Evolutionary conservation across 2,797 vertebrate species (phyloP).

Genomic region (Apogon hyalosoma): DNA sequence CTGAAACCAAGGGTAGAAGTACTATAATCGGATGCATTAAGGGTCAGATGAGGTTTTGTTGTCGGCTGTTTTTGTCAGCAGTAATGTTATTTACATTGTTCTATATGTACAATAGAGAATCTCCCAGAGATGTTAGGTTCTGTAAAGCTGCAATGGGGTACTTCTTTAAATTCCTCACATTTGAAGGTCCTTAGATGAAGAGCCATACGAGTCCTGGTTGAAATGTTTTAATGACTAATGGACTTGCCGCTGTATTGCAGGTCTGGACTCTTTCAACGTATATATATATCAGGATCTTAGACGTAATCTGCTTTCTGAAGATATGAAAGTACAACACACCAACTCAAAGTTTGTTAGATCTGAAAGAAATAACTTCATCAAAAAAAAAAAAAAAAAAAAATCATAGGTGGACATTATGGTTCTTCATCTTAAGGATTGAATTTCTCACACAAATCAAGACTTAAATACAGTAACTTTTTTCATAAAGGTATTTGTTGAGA

Average conservation of each 20-base stretch:
- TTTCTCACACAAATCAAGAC: constrained; percentile 71
- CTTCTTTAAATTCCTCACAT: constrained; percentile 62
- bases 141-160: constrained; percentile 79
- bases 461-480: constrained; percentile 66
- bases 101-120: constrained; percentile 79
- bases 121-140: constrained; percentile 81
- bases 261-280: constrained; percentile 31
- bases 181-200: constrained; percentile 74
- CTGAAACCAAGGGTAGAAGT: constrained; percentile 68
- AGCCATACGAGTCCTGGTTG: constrained; percentile 67
- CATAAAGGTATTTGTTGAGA: constrained; percentile 75
- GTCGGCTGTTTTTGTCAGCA: constrained; percentile 70
- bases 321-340: constrained; percentile 50
- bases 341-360: constrained; percentile 54
- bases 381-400: too few species aligned
- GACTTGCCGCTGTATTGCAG: constrained; percentile 47
- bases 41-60: constrained; percentile 78
- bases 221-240: constrained; percentile 43
- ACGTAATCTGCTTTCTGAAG: constrained; percentile 42
- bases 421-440: constrained; percentile 69
- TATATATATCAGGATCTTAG: constrained; percentile 1
- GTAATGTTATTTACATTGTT: constrained; percentile 75
- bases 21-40: constrained; percentile 66
- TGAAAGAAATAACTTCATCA: constrained; percentile 37
- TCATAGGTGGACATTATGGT: constrained; percentile 64